These are phyloP conservation scores for Polyodon spathula DNA, from an alignment of 2,113 vertebrate species.

Conservation along the genomic window DNA sequence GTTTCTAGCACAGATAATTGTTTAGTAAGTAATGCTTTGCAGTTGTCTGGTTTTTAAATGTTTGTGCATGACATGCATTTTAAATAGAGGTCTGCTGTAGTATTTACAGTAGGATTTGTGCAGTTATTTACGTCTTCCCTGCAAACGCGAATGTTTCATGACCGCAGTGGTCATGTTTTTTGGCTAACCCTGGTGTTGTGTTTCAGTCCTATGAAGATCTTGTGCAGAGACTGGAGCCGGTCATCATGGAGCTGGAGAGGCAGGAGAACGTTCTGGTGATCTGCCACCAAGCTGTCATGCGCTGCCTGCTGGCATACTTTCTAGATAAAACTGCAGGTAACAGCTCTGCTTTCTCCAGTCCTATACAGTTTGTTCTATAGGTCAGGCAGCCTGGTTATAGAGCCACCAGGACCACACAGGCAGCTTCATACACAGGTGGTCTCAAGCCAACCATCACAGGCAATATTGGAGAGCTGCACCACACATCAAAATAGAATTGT, in stretches of 20 bases:
- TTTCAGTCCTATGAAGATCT: slow-evolving; percentile 92
- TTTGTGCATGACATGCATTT: too few species aligned
- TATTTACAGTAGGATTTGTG: too few species aligned
- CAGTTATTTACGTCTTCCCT: not conserved
- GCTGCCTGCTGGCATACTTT: slow-evolving; percentile 95
- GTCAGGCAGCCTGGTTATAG: not conserved
- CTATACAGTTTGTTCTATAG: not conserved
- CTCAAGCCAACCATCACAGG: too few species aligned
- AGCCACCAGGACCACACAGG: slow-evolving; percentile 9
- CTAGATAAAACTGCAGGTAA: slow-evolving; percentile 89
- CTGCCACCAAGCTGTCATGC: slow-evolving; percentile 97
- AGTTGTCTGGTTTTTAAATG: too few species aligned
- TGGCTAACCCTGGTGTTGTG: not conserved
- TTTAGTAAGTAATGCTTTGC: too few species aligned
- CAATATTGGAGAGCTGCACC: too few species aligned
- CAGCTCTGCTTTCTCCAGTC: not conserved
- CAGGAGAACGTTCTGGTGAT: slow-evolving; percentile 95
- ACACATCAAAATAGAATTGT: too few species aligned
- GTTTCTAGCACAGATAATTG: too few species aligned
- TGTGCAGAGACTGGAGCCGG: slow-evolving; percentile 90
- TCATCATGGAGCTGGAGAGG: slow-evolving; percentile 96
- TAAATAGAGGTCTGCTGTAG: too few species aligned
- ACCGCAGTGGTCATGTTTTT: not conserved
- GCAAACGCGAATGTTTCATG: not conserved
- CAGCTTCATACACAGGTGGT: too few species aligned